Evolutionary conservation across 2,888 invertebrate species (phyloP).

Genomic region (Agrochola circellaris): DNA sequence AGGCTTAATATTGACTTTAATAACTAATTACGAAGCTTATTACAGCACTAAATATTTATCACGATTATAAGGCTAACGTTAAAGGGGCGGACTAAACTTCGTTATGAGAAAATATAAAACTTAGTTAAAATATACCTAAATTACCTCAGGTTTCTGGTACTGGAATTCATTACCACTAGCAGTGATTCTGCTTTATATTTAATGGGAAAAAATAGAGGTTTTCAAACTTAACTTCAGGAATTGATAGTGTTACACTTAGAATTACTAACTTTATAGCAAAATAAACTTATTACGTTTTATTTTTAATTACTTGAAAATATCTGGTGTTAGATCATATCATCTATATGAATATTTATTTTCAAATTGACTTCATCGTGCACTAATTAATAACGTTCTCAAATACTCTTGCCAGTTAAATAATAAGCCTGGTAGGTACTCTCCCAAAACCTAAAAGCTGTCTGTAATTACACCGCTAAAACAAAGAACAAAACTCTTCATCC

Average conservation of each 20-base stretch:
- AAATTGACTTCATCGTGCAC: not conserved
- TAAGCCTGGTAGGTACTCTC: not conserved
- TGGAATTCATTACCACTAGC: conserved; percentile 34
- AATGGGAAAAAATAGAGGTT: not conserved
- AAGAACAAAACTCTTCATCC: conserved; percentile 20
- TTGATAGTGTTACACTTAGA: not conserved
- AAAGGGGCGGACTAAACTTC: conserved; percentile 42
- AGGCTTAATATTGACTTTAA: conserved; percentile 48
- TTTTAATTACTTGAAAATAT: not conserved
- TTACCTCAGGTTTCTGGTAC: conserved; percentile 12
- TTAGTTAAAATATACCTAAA: conserved; percentile 29
- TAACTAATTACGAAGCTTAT: conserved; percentile 54
- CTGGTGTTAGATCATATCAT: not conserved
- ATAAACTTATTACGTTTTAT: not conserved
- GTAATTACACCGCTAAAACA: conserved; percentile 28
- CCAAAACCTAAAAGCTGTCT: conserved; percentile 24
- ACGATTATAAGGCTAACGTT: conserved; percentile 41
- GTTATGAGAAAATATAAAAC: conserved; percentile 42
- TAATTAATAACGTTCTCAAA: not conserved
- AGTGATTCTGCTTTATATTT: conserved; percentile 19
- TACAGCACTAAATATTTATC: conserved; percentile 54
- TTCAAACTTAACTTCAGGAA: not conserved
- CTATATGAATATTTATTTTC: not conserved
- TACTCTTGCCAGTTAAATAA: not conserved
- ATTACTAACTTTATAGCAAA: not conserved